Evolutionary conservation across 1,140 invertebrate species (phyloP).

Genomic region (Halesus radiatus): DNA sequence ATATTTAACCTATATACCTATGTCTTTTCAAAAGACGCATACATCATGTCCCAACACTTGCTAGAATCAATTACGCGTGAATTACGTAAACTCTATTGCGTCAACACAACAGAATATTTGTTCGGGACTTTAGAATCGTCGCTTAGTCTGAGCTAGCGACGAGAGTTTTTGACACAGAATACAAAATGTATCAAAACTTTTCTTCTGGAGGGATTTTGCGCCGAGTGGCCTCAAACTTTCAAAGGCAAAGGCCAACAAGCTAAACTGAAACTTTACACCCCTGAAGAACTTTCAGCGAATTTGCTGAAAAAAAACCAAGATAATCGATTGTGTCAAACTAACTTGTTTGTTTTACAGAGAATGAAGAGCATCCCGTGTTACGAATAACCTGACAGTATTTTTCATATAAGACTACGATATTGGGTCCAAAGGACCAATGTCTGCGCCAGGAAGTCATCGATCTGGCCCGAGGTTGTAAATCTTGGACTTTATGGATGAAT

Average conservation of each 20-base stretch:
- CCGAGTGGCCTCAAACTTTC: background rate
- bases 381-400: background rate
- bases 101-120: background rate
- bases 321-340: background rate
- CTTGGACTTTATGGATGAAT: no score
- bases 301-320: background rate
- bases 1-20: no score
- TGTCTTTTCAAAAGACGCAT: no score
- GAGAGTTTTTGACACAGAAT: background rate
- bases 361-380: background rate
- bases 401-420: no score
- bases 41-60: no score
- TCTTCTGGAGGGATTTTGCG: background rate
- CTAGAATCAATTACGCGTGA: no score
- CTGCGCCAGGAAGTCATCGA: no score
- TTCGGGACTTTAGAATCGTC: background rate
- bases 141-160: background rate
- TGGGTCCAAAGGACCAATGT: no score
- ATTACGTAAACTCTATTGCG: no score
- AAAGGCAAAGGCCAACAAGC: background rate
- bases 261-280: conserved; percentile 25
- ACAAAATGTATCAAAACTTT: background rate
- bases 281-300: background rate
- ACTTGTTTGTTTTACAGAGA: background rate
- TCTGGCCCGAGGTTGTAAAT: no score